A percentile compares a stretch with the other conserved stretches of the same genome.
These are phyloP conservation scores for Manis crassicaudata DNA, from an alignment of 2,797 vertebrate species.

Conservation along the genomic window DNA sequence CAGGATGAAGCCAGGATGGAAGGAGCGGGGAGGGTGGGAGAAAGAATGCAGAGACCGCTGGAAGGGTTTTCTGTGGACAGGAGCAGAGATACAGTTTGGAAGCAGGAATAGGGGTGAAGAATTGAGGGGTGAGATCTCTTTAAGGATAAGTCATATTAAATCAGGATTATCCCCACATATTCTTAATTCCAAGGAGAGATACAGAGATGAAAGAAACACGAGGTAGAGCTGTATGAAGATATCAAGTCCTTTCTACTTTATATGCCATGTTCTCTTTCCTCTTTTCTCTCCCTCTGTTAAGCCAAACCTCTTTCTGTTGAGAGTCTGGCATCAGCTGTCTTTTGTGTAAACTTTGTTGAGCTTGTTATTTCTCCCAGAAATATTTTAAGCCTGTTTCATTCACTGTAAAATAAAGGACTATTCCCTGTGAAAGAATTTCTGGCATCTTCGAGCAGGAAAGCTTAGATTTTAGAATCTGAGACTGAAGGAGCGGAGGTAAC, in stretches of 20 bases:
- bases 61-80: neutral
- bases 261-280: neutral
- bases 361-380: neutral
- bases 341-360: constrained; percentile 29
- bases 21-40: neutral
- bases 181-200: neutral
- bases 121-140: neutral
- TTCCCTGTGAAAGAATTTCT: neutral
- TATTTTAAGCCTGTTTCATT: constrained; percentile 44
- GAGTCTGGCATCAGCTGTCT: neutral
- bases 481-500: neutral
- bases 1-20: neutral
- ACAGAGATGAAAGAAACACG: neutral
- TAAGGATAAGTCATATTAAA: neutral
- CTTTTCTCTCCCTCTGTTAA: neutral
- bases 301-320: neutral
- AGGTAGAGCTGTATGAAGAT: neutral
- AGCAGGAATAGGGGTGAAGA: neutral
- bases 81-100: neutral
- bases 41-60: neutral
- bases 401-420: constrained; percentile 10
- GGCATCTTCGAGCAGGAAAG: neutral
- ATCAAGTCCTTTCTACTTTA: neutral
- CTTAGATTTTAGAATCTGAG: neutral
- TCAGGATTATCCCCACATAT: neutral